Evolutionary conservation across 2,888 invertebrate species (phyloP).

Genomic region (Drosophila recens): DNA sequence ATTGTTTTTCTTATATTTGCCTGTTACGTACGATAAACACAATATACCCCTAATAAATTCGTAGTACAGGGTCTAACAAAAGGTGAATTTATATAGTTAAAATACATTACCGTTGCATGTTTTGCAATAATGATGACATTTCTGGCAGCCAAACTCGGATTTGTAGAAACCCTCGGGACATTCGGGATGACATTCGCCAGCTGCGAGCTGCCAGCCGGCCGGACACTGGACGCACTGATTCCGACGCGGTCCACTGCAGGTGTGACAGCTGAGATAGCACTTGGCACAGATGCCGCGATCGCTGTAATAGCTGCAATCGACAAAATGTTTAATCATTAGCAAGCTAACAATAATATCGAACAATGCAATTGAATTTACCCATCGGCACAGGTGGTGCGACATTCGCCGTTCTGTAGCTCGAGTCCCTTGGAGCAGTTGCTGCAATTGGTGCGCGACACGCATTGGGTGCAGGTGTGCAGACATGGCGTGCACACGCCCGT

Average conservation of each 20-base stretch:
- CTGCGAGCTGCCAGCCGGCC: conserved; percentile 91
- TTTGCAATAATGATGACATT: conserved; percentile 95
- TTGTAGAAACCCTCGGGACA: conserved; percentile 95
- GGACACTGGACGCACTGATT: conserved; percentile 95
- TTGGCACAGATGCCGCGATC: conserved; percentile 93
- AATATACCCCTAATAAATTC: neutral
- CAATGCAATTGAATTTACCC: conserved; percentile 85
- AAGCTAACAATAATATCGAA: neutral
- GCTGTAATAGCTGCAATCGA: conserved; percentile 90
- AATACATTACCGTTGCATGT: conserved; percentile 90
- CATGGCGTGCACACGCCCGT: conserved; percentile 92
- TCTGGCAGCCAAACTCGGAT: conserved; percentile 92
- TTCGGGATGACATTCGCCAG: conserved; percentile 93
- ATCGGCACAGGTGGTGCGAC: conserved; percentile 91
- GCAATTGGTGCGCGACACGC: conserved; percentile 92
- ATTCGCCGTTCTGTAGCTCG: conserved; percentile 93
- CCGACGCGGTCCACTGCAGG: conserved; percentile 93
- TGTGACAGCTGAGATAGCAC: conserved; percentile 93
- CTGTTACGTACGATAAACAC: no score
- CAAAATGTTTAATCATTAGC: neutral
- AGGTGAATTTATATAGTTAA: neutral
- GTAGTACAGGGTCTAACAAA: neutral
- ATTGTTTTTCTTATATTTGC: no score
- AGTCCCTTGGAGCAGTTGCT: conserved; percentile 91
- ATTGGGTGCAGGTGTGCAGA: conserved; percentile 91